Evolutionary conservation across 2,888 invertebrate genomes (phyloP), one percentile per base, ranked within the genome.

Genomic region (Caenorhabditis sp.): DNA sequence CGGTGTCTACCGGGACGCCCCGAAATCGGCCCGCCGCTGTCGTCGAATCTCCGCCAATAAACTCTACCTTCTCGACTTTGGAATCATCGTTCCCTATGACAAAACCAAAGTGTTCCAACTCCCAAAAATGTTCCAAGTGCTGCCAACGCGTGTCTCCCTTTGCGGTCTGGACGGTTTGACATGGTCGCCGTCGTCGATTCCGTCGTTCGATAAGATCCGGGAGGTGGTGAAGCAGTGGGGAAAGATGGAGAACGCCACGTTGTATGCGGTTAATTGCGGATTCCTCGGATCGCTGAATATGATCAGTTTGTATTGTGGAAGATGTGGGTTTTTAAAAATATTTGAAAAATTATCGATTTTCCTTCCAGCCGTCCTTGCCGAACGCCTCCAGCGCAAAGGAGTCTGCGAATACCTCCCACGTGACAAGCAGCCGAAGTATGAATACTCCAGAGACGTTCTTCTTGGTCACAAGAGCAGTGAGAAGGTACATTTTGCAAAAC

Each of bases 171-270:
- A 80, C 35, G 80, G 80, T 2, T 44, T 80, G 11, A 80, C n/a
- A 13, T 80, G 80, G 80, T 37, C 53, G 0, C 26, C 22, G 20
- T 62, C 64, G 1, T 74, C 80, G 13, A 69, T 80, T 26, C 69
- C 51, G 24, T 69, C 80, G 11, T 80, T 80, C 32, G 74, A 74
- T 26, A 80, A 74, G 22, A 69, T 80, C 44, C 74, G 80, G 9
- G 74, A 74, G 2, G 80, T 80, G 24, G 68, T 80, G 9, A 55
- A 80, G 40, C 62, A 74, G 13, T 80, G 80, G 80, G 60, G 64
- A 6, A n/a, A 28, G 2, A 55, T 68, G 40, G 74, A 74, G 32
- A 51, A 58, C 5, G 24, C 62, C 0, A 51, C 51, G 8, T 40
- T 74, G 53, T 62, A 68, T n/a, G 69, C 68, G 9, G 40, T 47